Conservation (phyloP, 2,797 vertebrate species). For the Phyllotis vaccarum region DNA sequence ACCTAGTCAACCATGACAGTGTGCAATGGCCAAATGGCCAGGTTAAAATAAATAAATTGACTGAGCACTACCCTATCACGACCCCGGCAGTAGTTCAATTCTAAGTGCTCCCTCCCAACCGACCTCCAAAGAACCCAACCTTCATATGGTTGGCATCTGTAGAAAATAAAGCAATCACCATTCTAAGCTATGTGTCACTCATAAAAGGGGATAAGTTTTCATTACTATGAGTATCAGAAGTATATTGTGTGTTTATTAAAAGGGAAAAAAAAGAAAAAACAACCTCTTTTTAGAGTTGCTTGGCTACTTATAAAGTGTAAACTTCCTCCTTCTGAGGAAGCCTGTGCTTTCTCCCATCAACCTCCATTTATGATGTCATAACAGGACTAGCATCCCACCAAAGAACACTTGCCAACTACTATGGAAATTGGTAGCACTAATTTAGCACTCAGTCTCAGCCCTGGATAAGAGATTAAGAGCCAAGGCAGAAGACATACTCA, state of each 20-base stretch:
- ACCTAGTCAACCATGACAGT: not conserved
- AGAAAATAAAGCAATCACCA: not conserved
- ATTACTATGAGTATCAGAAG: not conserved
- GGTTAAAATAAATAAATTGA: not conserved
- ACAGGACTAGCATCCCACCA: slow-evolving; percentile 12
- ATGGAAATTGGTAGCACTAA: slow-evolving; percentile 51
- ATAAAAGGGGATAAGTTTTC: not conserved
- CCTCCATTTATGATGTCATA: slow-evolving; percentile 77
- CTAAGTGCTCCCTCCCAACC: not conserved
- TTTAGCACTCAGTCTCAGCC: not conserved
- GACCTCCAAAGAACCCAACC: not conserved
- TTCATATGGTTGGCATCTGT: not conserved
- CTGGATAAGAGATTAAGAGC: not conserved
- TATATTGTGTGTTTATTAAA: not conserved
- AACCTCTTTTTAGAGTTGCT: not conserved
- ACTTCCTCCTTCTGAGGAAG: not conserved
- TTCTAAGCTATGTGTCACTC: not conserved
- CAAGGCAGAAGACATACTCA: not conserved
- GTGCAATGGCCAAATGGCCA: not conserved
- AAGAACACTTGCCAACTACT: slow-evolving; percentile 34
- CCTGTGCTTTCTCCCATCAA: not conserved
- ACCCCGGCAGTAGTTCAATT: not conserved
- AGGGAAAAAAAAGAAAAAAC: not conserved
- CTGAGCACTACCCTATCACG: not conserved
- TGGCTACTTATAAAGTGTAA: not conserved